These are phyloP conservation scores for Mesorhabditis sp. DNA, from an alignment of 2,888 invertebrate genomes.

Conservation along the genomic window DNA sequence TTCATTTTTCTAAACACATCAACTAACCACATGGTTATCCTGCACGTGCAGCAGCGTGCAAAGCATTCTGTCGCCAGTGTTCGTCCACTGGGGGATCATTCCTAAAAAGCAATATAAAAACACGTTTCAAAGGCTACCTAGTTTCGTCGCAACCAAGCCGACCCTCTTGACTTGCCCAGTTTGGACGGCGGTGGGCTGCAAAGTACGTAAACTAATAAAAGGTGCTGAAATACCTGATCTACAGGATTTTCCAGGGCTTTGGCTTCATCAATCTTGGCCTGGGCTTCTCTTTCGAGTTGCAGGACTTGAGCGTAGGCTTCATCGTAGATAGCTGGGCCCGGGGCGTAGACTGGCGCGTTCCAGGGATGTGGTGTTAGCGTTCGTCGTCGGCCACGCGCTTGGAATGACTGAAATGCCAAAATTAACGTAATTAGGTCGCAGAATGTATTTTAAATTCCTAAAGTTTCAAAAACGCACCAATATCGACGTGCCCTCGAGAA, in stretches of 20 bases:
- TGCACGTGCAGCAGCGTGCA: slow-evolving; percentile 64
- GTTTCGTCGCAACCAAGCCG: slow-evolving; percentile 18
- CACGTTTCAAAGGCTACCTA: slow-evolving; percentile 7
- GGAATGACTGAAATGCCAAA: slow-evolving; percentile 3
- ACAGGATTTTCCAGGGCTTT: neutral
- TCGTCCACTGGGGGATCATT: slow-evolving; percentile 74
- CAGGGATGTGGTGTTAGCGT: slow-evolving; percentile 44
- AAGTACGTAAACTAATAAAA: too few species aligned
- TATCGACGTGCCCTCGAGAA: too few species aligned
- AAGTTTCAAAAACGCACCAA: too few species aligned
- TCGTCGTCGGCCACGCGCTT: slow-evolving; percentile 33
- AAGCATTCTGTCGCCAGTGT: slow-evolving; percentile 48
- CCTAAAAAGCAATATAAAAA: slow-evolving; percentile 18
- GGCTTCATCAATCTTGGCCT: neutral
- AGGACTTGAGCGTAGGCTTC: too few species aligned
- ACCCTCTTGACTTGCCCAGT: slow-evolving; percentile 6
- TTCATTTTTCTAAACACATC: neutral
- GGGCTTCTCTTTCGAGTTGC: slow-evolving; percentile 16
- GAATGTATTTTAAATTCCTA: too few species aligned
- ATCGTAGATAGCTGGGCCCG: neutral
- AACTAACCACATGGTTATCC: slow-evolving; percentile 66
- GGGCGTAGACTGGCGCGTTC: slow-evolving; percentile 32
- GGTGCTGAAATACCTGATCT: slow-evolving; percentile 9
- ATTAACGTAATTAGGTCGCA: too few species aligned
- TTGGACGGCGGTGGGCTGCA: too few species aligned